These are phyloP conservation scores for Chitala chitala DNA, from an alignment of 2,113 vertebrate genomes.

Conservation along the genomic window DNA sequence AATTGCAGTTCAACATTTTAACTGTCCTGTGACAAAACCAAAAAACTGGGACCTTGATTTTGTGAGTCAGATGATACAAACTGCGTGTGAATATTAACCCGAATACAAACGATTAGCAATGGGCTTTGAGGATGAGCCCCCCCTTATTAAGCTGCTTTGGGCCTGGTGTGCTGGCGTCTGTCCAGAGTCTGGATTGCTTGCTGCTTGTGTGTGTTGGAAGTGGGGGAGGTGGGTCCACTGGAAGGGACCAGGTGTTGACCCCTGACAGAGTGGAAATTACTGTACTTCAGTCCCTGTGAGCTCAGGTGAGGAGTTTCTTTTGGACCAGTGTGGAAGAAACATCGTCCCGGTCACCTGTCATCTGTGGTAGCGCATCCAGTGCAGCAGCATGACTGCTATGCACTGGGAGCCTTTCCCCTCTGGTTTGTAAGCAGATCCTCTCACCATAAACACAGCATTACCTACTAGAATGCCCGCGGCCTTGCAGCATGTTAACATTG, in stretches of 20 bases:
- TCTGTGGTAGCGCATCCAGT: too few relatives aligned
- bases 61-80: background rate
- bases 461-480: too few relatives aligned
- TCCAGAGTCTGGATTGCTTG: conserved; percentile 16
- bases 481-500: conserved; percentile 5
- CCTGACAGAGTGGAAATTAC: background rate
- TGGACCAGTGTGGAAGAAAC: too few relatives aligned
- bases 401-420: background rate
- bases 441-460: background rate
- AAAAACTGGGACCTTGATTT: too few relatives aligned
- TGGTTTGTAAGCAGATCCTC: background rate
- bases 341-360: background rate
- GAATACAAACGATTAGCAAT: background rate
- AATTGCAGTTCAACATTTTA: background rate
- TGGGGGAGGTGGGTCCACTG: conserved; percentile 23
- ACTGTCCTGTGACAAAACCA: background rate
- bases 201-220: conserved; percentile 26
- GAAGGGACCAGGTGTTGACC: background rate
- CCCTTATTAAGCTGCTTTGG: conserved; percentile 1
- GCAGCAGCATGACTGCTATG: background rate
- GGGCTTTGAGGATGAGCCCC: background rate
- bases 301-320: too few relatives aligned
- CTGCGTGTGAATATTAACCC: background rate
- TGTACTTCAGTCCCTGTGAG: conserved; percentile 6
- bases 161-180: conserved; percentile 6